phyloP scores from a whole-genome alignment of 2,797 vertebrate genomes.

The Dipus sagitta region DNA sequence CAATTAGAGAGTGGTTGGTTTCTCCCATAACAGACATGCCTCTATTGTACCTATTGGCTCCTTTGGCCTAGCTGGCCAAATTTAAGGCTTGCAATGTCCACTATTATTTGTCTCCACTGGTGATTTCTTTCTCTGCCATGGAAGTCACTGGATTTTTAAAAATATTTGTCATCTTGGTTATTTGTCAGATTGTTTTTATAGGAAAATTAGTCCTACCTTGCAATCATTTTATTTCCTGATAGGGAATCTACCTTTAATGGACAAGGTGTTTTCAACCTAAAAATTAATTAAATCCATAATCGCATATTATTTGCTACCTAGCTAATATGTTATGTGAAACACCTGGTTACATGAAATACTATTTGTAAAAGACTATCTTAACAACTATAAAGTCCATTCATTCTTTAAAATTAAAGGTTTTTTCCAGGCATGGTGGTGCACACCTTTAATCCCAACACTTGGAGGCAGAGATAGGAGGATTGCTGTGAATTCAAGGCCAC shows the following conservation, averaged over 20 bases:
- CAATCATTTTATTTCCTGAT: conserved; percentile 32
- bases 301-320: conserved; percentile 15
- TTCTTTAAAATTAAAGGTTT: neutral
- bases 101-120: too few relatives aligned
- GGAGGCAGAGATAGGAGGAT: too few relatives aligned
- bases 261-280: conserved; percentile 48
- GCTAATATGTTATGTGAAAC: conserved; percentile 25
- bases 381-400: neutral
- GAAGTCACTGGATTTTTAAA: too few relatives aligned
- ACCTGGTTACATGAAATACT: conserved; percentile 2
- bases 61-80: too few relatives aligned
- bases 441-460: too few relatives aligned
- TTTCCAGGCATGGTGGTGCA: too few relatives aligned
- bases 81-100: too few relatives aligned
- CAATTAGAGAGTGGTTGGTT: too few relatives aligned
- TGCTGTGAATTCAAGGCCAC: too few relatives aligned
- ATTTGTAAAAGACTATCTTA: conserved; percentile 28
- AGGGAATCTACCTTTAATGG: neutral
- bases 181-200: neutral
- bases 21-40: too few relatives aligned
- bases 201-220: neutral
- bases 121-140: too few relatives aligned
- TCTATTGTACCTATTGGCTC: too few relatives aligned
- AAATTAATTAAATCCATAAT: neutral
- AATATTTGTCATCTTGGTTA: neutral